These are phyloP conservation scores for Campylorhamphus procurvoides DNA, from an alignment of 2,113 vertebrate species.

Conservation along the genomic window DNA sequence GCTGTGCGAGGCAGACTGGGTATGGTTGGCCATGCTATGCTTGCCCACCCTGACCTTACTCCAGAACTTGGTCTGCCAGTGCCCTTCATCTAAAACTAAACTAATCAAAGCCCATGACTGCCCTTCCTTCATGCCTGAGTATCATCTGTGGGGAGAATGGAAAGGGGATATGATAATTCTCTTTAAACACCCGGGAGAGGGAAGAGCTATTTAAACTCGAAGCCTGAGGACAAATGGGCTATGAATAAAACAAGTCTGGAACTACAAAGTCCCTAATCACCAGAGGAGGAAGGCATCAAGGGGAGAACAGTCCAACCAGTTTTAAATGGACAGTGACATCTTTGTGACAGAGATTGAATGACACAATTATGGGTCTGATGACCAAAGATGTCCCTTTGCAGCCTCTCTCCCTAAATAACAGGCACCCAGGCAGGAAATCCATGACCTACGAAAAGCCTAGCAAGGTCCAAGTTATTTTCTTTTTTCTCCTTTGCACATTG, in stretches of 20 bases:
- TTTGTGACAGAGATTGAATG: neutral
- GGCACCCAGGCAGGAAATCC: neutral
- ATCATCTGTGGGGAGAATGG: neutral
- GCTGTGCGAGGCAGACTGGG: neutral
- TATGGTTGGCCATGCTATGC: neutral
- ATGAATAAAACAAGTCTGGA: slow-evolving; percentile 46
- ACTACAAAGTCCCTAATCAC: neutral
- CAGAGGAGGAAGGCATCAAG: neutral
- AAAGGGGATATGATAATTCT: slow-evolving; percentile 4
- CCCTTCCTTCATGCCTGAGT: neutral
- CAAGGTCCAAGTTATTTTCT: neutral
- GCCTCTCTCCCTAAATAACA: neutral
- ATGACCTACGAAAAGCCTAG: neutral
- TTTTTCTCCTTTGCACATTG: neutral
- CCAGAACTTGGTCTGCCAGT: neutral
- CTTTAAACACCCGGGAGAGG: slow-evolving; percentile 22
- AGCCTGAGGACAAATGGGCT: slow-evolving; percentile 39
- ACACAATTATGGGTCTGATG: neutral
- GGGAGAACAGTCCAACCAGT: neutral
- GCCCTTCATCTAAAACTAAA: slow-evolving; percentile 11
- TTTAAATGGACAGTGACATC: neutral
- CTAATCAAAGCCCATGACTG: neutral
- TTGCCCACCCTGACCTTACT: neutral
- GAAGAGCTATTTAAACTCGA: slow-evolving; percentile 28
- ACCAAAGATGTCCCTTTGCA: neutral